Percentiles rank a stretch among this genome's conserved stretches.
Conservation (phyloP, 30 jellyfish, hydroid and myxozoan species). For the Phacellophora camtschatica region DNA sequence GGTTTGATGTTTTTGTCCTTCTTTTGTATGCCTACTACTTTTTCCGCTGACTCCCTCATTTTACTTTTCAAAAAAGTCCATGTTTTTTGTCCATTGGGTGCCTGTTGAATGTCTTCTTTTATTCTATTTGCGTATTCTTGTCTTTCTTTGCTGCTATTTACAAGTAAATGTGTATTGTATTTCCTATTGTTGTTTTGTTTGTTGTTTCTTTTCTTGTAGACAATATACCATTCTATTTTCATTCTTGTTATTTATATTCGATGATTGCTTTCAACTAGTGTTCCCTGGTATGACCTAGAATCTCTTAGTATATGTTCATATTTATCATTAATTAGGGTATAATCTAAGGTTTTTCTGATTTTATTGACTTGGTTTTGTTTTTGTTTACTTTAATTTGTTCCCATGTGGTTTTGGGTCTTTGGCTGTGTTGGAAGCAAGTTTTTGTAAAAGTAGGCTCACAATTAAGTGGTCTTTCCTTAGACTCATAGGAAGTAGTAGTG, state of each 20-base stretch:
- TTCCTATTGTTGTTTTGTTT: constrained; percentile 14
- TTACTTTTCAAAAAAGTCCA: constrained; percentile 13
- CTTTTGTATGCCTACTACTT: constrained; percentile 22
- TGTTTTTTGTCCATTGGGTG: constrained; percentile 36
- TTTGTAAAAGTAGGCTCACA: constrained; percentile 26
- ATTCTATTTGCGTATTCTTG: constrained; percentile 30
- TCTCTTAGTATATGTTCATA: constrained; percentile 13
- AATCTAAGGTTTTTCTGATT: constrained; percentile 12
- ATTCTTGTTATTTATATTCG: constrained; percentile 12
- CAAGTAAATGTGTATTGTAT: constrained; percentile 28
- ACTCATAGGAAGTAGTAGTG: too few relatives aligned
- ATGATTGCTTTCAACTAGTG: constrained; percentile 27
- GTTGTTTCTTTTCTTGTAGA: constrained; percentile 22
- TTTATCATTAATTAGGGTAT: not conserved
- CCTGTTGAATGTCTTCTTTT: constrained; percentile 26
- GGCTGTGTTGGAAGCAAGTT: constrained; percentile 38
- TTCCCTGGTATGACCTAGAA: constrained; percentile 26
- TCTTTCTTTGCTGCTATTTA: constrained; percentile 15
- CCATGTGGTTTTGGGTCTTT: too few relatives aligned
- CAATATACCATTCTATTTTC: constrained; percentile 22
- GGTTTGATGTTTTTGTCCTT: constrained; percentile 34
- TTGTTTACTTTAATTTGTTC: not conserved
- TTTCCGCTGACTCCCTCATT: constrained; percentile 23
- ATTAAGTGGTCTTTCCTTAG: too few relatives aligned
- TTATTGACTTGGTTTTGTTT: constrained; percentile 19